Percentiles rank a stretch among this genome's conserved stretches.
Evolutionary conservation across 35 echinoderm and acorn worm species (phyloP).

Genomic region (Eucidaris tribuloides): DNA sequence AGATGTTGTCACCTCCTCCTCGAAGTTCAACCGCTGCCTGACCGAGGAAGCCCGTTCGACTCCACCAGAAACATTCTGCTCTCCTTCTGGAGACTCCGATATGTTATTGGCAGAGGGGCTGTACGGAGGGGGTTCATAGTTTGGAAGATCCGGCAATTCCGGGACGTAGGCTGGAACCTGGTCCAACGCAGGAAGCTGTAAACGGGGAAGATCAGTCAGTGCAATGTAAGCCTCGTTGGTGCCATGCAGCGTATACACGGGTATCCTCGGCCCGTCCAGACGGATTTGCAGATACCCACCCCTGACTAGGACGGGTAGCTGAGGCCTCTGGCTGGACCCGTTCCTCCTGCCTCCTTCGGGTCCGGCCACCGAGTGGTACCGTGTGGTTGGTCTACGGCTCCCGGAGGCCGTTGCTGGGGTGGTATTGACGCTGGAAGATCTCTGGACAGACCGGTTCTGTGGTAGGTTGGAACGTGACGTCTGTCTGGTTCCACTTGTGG

Average conservation of each 20-base stretch:
- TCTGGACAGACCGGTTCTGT: background rate
- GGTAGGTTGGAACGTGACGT: background rate
- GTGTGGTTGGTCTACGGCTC: background rate
- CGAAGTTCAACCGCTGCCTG: background rate
- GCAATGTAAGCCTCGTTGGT: conserved; percentile 86
- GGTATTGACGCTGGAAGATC: conserved; percentile 6
- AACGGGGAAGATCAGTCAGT: conserved; percentile 76
- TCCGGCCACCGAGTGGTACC: conserved; percentile 14
- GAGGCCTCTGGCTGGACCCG: background rate
- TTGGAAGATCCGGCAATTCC: conserved; percentile 53
- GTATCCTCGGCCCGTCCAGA: conserved; percentile 78
- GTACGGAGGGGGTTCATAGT: conserved; percentile 81
- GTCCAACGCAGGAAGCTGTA: conserved; percentile 75
- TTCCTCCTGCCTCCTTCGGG: background rate
- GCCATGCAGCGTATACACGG: conserved; percentile 83
- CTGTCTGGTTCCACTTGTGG: background rate
- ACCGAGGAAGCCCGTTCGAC: background rate
- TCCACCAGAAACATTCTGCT: background rate
- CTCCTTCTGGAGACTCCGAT: background rate
- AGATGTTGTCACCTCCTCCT: background rate
- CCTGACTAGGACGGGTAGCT: conserved; percentile 58
- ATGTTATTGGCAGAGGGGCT: conserved; percentile 54
- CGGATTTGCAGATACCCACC: conserved; percentile 86
- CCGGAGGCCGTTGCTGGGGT: background rate
- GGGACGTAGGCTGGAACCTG: conserved; percentile 76